These are phyloP conservation scores for Ptycholaimellus sp. DNA, from an alignment of 2,888 invertebrate species.

Conservation along the genomic window DNA sequence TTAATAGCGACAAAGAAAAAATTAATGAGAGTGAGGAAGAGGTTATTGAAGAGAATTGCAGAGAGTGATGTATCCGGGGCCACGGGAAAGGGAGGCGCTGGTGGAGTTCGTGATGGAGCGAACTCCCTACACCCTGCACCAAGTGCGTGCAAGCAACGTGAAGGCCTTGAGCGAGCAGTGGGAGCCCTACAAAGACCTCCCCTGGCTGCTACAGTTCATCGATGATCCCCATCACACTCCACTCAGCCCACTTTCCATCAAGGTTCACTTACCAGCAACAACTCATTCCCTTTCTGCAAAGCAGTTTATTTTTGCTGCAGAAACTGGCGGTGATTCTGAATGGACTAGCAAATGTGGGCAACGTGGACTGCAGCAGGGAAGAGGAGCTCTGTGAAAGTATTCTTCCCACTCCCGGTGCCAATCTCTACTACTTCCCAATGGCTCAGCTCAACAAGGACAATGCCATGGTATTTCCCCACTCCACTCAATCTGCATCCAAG, in stretches of 20 bases:
- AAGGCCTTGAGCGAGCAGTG: slow-evolving; percentile 13
- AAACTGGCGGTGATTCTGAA: slow-evolving; percentile 48
- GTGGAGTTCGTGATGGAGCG: slow-evolving; percentile 42
- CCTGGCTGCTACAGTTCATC: no score
- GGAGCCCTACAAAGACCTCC: slow-evolving; percentile 16
- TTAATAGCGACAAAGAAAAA: no score
- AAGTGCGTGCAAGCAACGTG: slow-evolving; percentile 13
- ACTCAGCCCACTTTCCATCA: no score
- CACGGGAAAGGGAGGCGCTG: slow-evolving; percentile 37
- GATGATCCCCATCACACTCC: no score
- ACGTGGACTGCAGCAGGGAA: slow-evolving; percentile 33
- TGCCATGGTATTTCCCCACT: slow-evolving; percentile 9
- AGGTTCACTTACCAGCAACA: no score
- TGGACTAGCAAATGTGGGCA: slow-evolving; percentile 34
- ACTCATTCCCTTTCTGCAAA: no score
- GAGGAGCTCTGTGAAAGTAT: slow-evolving; percentile 32
- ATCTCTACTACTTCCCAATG: slow-evolving; percentile 26
- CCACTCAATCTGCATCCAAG: background rate
- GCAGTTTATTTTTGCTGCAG: slow-evolving; percentile 26
- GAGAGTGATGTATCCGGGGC: slow-evolving; percentile 39
- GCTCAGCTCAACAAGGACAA: slow-evolving; percentile 12
- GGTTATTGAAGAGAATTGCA: slow-evolving; percentile 30
- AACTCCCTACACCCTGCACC: slow-evolving; percentile 27
- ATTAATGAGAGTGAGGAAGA: background rate
- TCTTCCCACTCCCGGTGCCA: slow-evolving; percentile 11